Base-by-base conservation (phyloP, 2,888 invertebrate genomes). In the Autographa pulchrina region DNA sequence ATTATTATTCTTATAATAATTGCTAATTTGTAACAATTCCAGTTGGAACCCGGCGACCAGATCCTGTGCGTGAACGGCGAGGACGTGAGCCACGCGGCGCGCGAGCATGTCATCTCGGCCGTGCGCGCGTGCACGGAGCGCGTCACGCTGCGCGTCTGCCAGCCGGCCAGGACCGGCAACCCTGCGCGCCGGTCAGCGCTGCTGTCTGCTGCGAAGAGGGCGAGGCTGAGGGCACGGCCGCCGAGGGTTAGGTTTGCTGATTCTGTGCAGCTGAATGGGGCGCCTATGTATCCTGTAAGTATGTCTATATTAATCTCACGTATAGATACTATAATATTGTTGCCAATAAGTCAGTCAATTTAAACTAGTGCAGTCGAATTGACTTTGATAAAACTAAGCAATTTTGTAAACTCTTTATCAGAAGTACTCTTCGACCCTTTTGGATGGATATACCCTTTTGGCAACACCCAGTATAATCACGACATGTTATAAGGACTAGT, bases 31-130 rank as follows among this genome's bases (percentile, higher is more conserved):
- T 52, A 67, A 48, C 7, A 52, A 41, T 90, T 95, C 18, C 93
- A 97, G 96, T 94, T 99, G 75, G 97, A 98, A 87, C 98, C 99
- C 0, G 99, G 98, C 7, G 99, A 99, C 91, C 98, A 99, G 92
- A 98, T 99, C 85, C 96, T 99, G 52, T 97, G 97, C 82, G 98
- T 99, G 62, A 99, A 99, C 91, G 98, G 98, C 0, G 98, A 98
- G 92, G 98, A 99, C 90, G 99, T 99, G 14, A 97, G 97, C 90
- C 93, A 97, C 62, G 98, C 98, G 2, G 98, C 98, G 0, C 96
- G 99, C 43, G 98, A 99, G 91, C 98, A 98, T 91, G 99, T 99
- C 61, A 99, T 99, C 82, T 97, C 98, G 54, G 96, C 98, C 81
- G 98, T 99, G 52, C 96, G 98, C 52, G 97, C 98, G 0, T 98